phyloP scores from a whole-genome alignment of 2,797 vertebrate species.

The Acomys russatus region DNA sequence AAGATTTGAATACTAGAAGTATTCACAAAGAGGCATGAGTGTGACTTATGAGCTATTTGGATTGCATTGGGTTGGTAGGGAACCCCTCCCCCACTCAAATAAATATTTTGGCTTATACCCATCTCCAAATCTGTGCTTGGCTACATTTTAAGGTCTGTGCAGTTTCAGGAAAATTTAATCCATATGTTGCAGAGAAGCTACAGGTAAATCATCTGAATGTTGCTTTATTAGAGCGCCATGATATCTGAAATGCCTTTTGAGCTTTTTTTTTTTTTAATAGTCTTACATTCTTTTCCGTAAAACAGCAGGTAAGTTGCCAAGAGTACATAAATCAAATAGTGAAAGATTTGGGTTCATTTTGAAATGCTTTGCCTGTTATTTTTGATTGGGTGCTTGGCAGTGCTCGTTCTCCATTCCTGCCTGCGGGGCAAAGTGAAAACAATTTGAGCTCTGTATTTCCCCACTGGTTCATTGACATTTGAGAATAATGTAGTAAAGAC shows the following conservation, averaged over 20 bases:
- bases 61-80: not conserved
- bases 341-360: conserved; percentile 59
- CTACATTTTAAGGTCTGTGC: conserved; percentile 56
- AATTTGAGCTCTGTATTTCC: conserved; percentile 65
- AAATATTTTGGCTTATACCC: conserved; percentile 51
- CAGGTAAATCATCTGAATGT: conserved; percentile 66
- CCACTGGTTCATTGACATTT: conserved; percentile 43
- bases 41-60: not conserved
- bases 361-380: conserved; percentile 77
- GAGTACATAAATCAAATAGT: conserved; percentile 80
- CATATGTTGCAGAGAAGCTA: conserved; percentile 63
- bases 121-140: conserved; percentile 66
- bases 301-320: conserved; percentile 71
- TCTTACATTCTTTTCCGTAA: conserved; percentile 56
- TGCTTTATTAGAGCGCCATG: conserved; percentile 60
- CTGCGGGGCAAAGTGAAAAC: conserved; percentile 74
- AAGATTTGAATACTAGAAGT: not conserved
- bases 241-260: conserved; percentile 64
- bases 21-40: not conserved
- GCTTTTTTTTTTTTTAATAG: conserved; percentile 23
- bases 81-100: not conserved
- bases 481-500: conserved; percentile 62
- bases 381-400: conserved; percentile 78
- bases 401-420: conserved; percentile 43
- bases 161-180: conserved; percentile 77